Base-by-base conservation (phyloP, 1,140 invertebrate genomes). In the Cyclargus thomasi region DNA sequence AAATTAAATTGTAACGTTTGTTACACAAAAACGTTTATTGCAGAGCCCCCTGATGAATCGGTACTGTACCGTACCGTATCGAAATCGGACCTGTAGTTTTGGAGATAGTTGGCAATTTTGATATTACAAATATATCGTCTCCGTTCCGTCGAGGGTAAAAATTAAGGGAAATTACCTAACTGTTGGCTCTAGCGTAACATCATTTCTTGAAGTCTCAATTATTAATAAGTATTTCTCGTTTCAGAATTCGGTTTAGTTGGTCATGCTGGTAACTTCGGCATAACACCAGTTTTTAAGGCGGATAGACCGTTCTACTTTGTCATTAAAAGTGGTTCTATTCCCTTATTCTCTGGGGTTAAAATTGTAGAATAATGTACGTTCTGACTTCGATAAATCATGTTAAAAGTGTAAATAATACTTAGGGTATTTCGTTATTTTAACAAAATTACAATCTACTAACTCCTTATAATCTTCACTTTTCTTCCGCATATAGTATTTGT, bases 251-350 rank as follows among this genome's bases (percentile, higher is more conserved):
- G 20, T 5, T 17, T 57, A 18, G 14, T 14, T 1, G 55, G 55
- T n/a, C 8, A 0, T 17, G 7, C 6, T 11, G 3, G 3, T 59
- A 20, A 59, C 21, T 18, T 16, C 17, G 23, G 64, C 5, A 39
- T 22, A 8, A 8, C 29, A n/a, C 17, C 35, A 53, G n/a, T 21
- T 21, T 69, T 66, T 55, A 47, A 29, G 8, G 69, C 67, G 6
- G 39, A 72, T 65, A 69, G 39, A 62, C 68, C 68, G 55, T 78
- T 76, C 65, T 78, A 74, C 64, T 76, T 73, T 68, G 67, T 36
- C 35, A 62, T 78, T n/a, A 71, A 67, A 70, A 10, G 29, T 35
- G 65, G 65, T 16, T 17, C 21, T 1, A 63, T 65, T 18, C 8
- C 68, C 20, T 39, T 78, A 8, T 73, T 73, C 53, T 70, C 62